Evolutionary conservation across 2,113 vertebrate genomes (phyloP), one percentile per base, ranked within the genome.

Genomic region (Amblyopsis rosae): DNA sequence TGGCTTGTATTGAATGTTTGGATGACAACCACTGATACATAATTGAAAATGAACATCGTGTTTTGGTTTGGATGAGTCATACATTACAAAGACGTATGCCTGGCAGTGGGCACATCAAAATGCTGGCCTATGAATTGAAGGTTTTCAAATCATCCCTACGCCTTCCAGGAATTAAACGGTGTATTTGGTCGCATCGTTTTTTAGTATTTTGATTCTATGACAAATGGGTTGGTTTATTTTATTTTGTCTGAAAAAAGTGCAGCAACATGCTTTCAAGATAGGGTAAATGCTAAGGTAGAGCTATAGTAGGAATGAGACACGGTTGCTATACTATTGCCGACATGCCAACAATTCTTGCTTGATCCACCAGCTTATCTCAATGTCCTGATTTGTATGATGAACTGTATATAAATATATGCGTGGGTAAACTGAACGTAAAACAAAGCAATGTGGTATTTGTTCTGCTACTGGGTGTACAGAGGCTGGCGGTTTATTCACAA

Each of bases 371-470:
- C 50, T 12, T 56, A 50, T 13, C 61, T 59, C 48, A 62, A 17
- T 56, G 15, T 51, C 16, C 46, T 50, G 3, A 11, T 15, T 15
- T 9, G 8, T 4, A 53, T 74, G 56, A 76, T 65, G 46, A 56
- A 60, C 9, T 62, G 47, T 32, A 26, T 70, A 63, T 13, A 6
- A 45, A 15, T 70, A 58, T 26, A 49, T n/a, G 54, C 12, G 13
- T 15, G 45, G 50, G 63, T 65, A 54, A 57, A 57, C 65, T 51
- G 10, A 26, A 72, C 62, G 46, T 19, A 10, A 69, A 63, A 26
- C 46, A 33, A 57, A 66, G 47, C 45, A 10, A 62, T 71, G 58
- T 55, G 15, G 61, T 73, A 51, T 67, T 61, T 78, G 48, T 72
- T 74, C 19, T 56, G 35, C 61, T 79, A 70, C 67, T 51, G 19